Base-by-base conservation (phyloP, 2,113 vertebrate species). In the Ailuropoda melanoleuca region DNA sequence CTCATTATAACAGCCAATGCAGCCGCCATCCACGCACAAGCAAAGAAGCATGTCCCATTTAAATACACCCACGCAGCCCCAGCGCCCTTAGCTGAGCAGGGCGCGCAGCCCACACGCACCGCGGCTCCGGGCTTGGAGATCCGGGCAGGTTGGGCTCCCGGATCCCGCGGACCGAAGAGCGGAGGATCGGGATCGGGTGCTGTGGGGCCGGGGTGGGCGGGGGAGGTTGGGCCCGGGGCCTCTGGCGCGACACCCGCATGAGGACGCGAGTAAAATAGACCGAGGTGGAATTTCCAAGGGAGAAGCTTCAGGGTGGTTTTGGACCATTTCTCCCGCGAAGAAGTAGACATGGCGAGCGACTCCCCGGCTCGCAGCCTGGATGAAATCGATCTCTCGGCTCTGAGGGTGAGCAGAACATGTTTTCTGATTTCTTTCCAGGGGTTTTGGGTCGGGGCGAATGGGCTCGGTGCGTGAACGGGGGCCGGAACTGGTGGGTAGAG, bases 311-410 rank as follows among this genome's bases (percentile, higher is more conserved):
- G 93, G 96, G 97, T 97, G 98, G 80, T 90, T 95, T 92, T 90
- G 97, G 98, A 98, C 98, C 97, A 98, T 97, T 97, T 98, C 98
- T 97, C 50, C 94, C 68, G 94, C 96, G 97, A 98, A 98, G 98
- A 98, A 97, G 98, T 98, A 88, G 99, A 99, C 98, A 99, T 99
- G 99, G 99, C 99, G 99, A 99, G 99, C 98, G 99, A 99, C 98
- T 99, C 99, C 97, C 99, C 99, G 15, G 99, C 99, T 93, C 99
- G 99, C 98, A 99, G 99, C 98, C 98, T 99, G 99, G 99, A 99
- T 97, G 99, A 99, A 98, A 99, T 99, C 93, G 99, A 99, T 98
- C 99, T 99, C 98, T 99, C 99, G 95, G 99, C 99, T 87, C 98
- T 99, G 97, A 99, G 99, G 99, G 99, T 99, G 98, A 99, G 99